phyloP scores from a whole-genome alignment of 2,888 invertebrate species.

The Tenthredo mesomela region DNA sequence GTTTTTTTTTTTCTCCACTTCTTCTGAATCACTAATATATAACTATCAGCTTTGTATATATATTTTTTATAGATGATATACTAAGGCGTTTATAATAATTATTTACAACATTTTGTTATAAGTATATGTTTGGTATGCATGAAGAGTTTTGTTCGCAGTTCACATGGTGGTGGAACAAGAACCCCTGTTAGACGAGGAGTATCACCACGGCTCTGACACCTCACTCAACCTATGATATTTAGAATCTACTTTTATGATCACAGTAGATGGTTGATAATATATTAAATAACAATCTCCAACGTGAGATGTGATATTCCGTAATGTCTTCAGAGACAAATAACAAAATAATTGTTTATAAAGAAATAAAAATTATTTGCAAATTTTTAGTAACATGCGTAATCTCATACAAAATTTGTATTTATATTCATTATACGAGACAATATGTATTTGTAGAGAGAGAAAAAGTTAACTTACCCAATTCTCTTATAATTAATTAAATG shows the following conservation, averaged over 20 bases:
- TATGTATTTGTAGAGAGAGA: neutral
- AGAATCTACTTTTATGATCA: conserved; percentile 35
- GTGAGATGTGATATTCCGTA: conserved; percentile 21
- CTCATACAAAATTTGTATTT: neutral
- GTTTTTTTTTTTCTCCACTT: neutral
- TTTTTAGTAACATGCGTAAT: neutral
- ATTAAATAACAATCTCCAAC: conserved; percentile 19
- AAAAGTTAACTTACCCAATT: neutral
- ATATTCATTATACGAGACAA: neutral
- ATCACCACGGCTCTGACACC: conserved; percentile 70
- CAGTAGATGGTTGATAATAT: conserved; percentile 5
- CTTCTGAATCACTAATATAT: neutral
- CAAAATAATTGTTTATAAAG: neutral
- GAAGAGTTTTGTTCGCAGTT: conserved; percentile 76
- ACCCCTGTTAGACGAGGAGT: conserved; percentile 72
- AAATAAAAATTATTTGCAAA: neutral
- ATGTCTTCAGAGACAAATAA: conserved; percentile 3
- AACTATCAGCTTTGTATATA: neutral
- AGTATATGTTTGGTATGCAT: conserved; percentile 69
- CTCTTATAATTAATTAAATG: neutral
- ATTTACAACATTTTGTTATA: conserved; percentile 18
- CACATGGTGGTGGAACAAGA: conserved; percentile 74
- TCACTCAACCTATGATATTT: conserved; percentile 72
- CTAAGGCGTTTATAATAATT: neutral
- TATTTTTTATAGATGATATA: neutral